Percentiles rank a stretch among this genome's conserved stretches.
These are phyloP conservation scores for Orthosia incerta DNA, from an alignment of 2,888 invertebrate species.

Conservation along the genomic window DNA sequence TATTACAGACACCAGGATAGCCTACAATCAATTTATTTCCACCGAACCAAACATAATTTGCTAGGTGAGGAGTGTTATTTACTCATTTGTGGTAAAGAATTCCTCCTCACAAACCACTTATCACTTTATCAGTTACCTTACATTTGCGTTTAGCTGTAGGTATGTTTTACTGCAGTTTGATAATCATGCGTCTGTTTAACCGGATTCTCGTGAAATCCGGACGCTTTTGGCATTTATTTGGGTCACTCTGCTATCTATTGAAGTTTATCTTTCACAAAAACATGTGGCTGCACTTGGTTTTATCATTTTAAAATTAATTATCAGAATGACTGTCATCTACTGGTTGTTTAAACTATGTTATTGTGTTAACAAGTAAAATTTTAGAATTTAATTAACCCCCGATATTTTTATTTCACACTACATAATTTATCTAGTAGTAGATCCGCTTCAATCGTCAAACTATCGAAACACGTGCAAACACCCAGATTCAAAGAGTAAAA, in stretches of 20 bases:
- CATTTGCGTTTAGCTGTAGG: slow-evolving; percentile 25
- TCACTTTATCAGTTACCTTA: slow-evolving; percentile 56
- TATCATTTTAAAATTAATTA: slow-evolving; percentile 2
- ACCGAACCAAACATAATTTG: not conserved
- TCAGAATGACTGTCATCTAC: not conserved
- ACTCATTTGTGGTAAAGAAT: slow-evolving; percentile 21
- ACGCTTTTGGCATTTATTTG: not conserved
- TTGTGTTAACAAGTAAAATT: too few species aligned
- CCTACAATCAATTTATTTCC: not conserved
- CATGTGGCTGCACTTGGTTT: slow-evolving; percentile 11
- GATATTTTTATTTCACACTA: too few species aligned
- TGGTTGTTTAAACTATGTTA: too few species aligned
- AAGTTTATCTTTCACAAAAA: slow-evolving; percentile 39
- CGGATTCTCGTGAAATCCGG: slow-evolving; percentile 3
- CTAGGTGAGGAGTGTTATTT: not conserved
- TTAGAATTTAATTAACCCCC: too few species aligned
- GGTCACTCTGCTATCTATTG: slow-evolving; percentile 27
- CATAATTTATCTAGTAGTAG: too few species aligned
- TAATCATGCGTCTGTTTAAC: slow-evolving; percentile 14
- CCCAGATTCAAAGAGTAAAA: too few species aligned
- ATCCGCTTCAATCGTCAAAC: too few species aligned
- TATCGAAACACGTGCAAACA: too few species aligned
- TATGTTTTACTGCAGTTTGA: slow-evolving; percentile 35
- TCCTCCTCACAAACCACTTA: slow-evolving; percentile 41
- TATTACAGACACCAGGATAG: not conserved